These are phyloP conservation scores for Diorhabda carinulata DNA, from an alignment of 1,140 invertebrate species.

Conservation along the genomic window DNA sequence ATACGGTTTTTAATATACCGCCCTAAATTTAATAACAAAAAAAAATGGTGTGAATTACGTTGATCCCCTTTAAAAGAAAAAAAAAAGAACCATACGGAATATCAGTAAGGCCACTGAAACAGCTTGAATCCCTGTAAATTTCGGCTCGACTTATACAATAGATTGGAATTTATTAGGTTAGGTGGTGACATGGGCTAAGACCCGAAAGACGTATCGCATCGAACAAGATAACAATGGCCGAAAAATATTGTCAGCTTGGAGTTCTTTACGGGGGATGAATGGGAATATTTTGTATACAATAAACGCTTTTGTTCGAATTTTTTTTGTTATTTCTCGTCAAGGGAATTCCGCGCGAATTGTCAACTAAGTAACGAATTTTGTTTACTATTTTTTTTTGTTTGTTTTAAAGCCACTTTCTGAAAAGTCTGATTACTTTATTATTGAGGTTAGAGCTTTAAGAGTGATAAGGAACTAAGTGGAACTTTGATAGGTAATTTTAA, in stretches of 20 bases:
- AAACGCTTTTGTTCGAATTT: not conserved
- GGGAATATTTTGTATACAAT: conserved; percentile 14
- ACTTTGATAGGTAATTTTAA: too few relatives aligned
- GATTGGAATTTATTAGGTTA: conserved; percentile 45
- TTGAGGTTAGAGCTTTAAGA: too few relatives aligned
- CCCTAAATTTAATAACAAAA: too few relatives aligned
- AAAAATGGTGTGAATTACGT: not conserved
- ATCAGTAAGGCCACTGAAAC: conserved; percentile 7
- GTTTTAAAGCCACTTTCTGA: too few relatives aligned
- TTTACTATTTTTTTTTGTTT: too few relatives aligned
- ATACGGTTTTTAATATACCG: too few relatives aligned
- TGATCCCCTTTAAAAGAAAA: not conserved
- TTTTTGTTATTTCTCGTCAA: too few relatives aligned
- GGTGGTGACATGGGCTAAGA: conserved; percentile 45
- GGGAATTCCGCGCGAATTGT: too few relatives aligned
- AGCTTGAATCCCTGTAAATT: conserved; percentile 25
- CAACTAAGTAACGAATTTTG: too few relatives aligned
- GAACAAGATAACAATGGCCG: conserved; percentile 43
- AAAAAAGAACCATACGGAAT: not conserved
- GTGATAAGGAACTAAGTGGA: too few relatives aligned
- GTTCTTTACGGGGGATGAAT: conserved; percentile 13
- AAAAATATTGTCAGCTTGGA: conserved; percentile 10
- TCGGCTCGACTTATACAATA: conserved; percentile 28
- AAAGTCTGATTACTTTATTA: too few relatives aligned
- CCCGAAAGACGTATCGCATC: conserved; percentile 41